A percentile compares a stretch with the other conserved stretches of the same genome.
phyloP scores from a whole-genome alignment of 2,797 vertebrate species.

The Chiropotes sagulatus region DNA sequence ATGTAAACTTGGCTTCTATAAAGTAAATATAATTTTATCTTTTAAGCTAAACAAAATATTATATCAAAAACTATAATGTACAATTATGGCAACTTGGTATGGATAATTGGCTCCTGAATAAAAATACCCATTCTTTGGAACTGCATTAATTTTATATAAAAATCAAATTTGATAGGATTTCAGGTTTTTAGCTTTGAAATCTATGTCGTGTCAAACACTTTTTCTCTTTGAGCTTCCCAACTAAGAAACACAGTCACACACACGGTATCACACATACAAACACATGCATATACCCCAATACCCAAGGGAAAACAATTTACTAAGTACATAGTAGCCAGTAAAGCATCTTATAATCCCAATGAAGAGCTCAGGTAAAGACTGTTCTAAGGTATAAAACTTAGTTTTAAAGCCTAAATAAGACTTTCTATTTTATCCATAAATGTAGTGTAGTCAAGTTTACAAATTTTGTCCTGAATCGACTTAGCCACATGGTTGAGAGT shows the following conservation, averaged over 20 bases:
- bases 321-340: neutral
- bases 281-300: neutral
- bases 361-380: neutral
- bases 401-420: neutral
- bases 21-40: neutral
- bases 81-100: neutral
- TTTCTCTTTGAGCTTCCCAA: neutral
- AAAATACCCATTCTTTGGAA: neutral
- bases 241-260: neutral
- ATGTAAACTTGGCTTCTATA: neutral
- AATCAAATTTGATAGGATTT: neutral
- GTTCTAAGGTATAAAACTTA: neutral
- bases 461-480: neutral
- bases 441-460: neutral
- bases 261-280: neutral
- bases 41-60: neutral
- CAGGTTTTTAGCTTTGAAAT: neutral
- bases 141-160: neutral
- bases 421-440: neutral
- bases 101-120: neutral
- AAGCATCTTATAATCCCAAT: neutral
- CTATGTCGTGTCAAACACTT: neutral
- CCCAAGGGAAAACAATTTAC: neutral
- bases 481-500: neutral
- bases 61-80: neutral